Conservation (phyloP, 2,797 vertebrate species). For the Ibycter americanus region DNA sequence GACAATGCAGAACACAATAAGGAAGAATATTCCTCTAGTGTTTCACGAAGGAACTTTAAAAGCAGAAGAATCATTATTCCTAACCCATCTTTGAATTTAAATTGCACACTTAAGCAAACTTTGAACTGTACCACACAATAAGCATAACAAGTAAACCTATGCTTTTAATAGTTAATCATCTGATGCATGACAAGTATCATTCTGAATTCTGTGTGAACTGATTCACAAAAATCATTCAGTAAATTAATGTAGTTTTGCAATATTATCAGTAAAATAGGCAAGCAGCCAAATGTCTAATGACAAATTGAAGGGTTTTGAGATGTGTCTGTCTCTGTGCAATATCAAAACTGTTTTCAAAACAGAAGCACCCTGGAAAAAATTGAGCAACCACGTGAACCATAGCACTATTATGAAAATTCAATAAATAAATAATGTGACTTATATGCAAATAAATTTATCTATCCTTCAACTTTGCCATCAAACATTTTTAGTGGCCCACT, state of each 20-base stretch:
- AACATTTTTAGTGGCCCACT: not conserved
- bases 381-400: conserved; percentile 58
- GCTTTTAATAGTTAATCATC: conserved; percentile 74
- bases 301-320: conserved; percentile 77
- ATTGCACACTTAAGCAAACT: conserved; percentile 72
- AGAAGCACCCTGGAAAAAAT: conserved; percentile 73
- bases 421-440: conserved; percentile 75
- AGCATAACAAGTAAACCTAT: conserved; percentile 72
- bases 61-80: conserved; percentile 71
- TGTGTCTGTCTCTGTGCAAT: conserved; percentile 74
- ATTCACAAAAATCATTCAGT: conserved; percentile 78
- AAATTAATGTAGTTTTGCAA: conserved; percentile 78
- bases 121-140: conserved; percentile 67
- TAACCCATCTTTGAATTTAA: conserved; percentile 75
- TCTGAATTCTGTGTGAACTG: conserved; percentile 75
- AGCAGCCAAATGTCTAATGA: conserved; percentile 79
- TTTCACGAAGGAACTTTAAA: conserved; percentile 69
- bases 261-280: conserved; percentile 78
- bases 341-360: conserved; percentile 78
- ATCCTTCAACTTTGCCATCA: conserved; percentile 57
- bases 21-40: conserved; percentile 45
- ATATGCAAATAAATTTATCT: conserved; percentile 66
- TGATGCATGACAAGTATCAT: conserved; percentile 72
- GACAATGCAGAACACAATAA: not conserved
- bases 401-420: conserved; percentile 71